A percentile compares a stretch with the other conserved stretches of the same genome.
These are phyloP conservation scores for crab-eating macaque (Macaca fascicularis) DNA, from an alignment of 2,113 vertebrate species.

Conservation along the genomic window DNA sequence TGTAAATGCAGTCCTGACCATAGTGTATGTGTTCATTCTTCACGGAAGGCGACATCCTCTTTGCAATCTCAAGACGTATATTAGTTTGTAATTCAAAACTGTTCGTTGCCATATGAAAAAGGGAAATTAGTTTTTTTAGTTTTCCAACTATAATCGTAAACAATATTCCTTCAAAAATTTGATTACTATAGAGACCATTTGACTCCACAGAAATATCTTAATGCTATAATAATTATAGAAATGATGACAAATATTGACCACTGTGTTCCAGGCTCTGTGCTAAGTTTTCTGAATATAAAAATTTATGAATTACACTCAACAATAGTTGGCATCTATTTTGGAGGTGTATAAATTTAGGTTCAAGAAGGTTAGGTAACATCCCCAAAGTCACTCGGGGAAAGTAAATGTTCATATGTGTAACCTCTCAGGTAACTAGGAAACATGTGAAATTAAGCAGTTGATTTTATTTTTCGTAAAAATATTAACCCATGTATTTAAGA, in stretches of 20 bases:
- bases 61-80: not conserved
- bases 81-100: conserved; percentile 5
- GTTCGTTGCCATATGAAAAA: not conserved
- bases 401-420: not conserved
- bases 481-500: not conserved
- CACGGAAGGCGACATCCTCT: not conserved
- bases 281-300: not conserved
- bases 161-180: not conserved
- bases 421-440: not conserved
- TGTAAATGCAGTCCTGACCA: not conserved
- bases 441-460: not conserved
- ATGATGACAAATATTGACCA: not conserved
- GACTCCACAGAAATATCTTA: not conserved
- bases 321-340: not conserved
- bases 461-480: not conserved
- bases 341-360: not conserved
- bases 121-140: not conserved
- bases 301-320: not conserved
- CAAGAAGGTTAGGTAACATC: not conserved
- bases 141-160: conserved; percentile 1
- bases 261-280: not conserved
- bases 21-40: fast-evolving
- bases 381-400: not conserved
- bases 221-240: not conserved
- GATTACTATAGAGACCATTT: not conserved